Conservation (phyloP, 2,113 vertebrate genomes). For the Numenius arquata region DNA sequence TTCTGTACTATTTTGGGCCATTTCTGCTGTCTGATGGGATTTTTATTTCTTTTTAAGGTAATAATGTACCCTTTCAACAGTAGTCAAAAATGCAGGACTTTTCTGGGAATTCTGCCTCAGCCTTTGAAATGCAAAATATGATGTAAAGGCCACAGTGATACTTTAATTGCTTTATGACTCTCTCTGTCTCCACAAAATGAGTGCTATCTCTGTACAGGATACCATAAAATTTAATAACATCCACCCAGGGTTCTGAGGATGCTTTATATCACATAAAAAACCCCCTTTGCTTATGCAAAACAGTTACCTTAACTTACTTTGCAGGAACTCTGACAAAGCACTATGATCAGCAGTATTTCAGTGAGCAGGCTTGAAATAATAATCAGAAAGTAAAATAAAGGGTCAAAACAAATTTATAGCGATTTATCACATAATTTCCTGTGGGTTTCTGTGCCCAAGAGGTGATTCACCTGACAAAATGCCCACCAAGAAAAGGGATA, state of each 20-base stretch:
- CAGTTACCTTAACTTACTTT: background rate
- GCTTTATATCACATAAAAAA: background rate
- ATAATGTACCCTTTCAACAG: background rate
- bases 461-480: background rate
- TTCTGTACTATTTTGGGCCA: background rate
- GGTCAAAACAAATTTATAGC: background rate
- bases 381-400: background rate
- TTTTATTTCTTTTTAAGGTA: background rate
- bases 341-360: background rate
- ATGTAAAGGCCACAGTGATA: background rate
- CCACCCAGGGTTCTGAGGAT: background rate
- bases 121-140: background rate
- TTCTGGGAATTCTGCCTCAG: background rate
- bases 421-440: background rate
- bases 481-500: background rate
- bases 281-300: background rate
- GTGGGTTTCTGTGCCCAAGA: background rate
- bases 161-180: constrained; percentile 14
- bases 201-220: background rate
- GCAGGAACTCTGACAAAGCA: background rate
- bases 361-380: background rate
- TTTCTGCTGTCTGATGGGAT: background rate
- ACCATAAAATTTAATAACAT: constrained; percentile 26
- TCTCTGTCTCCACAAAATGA: background rate
- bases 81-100: background rate